Evolutionary conservation across 2,797 vertebrate genomes (phyloP).

Genomic region (Poecile montanus): DNA sequence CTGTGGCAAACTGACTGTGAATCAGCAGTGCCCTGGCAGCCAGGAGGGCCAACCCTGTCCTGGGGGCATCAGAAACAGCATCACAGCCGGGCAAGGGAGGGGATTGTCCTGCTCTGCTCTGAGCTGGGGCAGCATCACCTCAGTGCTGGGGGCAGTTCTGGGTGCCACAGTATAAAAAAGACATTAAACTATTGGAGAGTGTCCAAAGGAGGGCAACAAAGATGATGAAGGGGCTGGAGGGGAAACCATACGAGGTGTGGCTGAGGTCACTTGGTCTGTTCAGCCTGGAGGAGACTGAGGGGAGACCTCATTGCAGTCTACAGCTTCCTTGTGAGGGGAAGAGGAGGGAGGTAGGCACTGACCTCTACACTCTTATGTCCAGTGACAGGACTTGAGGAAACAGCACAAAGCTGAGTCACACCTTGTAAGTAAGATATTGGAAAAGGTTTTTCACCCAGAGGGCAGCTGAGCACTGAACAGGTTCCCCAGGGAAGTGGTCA

Average conservation of each 20-base stretch:
- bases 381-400: neutral
- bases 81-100: accelerated
- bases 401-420: accelerated
- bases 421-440: neutral
- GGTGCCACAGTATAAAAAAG: accelerated
- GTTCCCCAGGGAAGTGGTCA: neutral
- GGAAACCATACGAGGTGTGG: accelerated
- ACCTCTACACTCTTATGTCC: neutral
- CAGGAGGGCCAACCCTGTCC: neutral
- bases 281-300: neutral
- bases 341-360: accelerated
- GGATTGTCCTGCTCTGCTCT: neutral
- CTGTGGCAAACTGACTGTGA: accelerated
- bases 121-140: neutral
- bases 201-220: accelerated
- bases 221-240: neutral
- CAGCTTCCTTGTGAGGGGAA: neutral
- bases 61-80: neutral
- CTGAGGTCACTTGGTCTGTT: neutral
- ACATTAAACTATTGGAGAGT: neutral
- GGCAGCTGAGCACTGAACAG: neutral
- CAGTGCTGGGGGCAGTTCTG: neutral
- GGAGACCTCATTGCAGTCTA: neutral
- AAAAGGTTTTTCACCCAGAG: neutral
- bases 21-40: neutral